phyloP scores from a whole-genome alignment of 2,113 vertebrate species.

The Euleptes europaea region DNA sequence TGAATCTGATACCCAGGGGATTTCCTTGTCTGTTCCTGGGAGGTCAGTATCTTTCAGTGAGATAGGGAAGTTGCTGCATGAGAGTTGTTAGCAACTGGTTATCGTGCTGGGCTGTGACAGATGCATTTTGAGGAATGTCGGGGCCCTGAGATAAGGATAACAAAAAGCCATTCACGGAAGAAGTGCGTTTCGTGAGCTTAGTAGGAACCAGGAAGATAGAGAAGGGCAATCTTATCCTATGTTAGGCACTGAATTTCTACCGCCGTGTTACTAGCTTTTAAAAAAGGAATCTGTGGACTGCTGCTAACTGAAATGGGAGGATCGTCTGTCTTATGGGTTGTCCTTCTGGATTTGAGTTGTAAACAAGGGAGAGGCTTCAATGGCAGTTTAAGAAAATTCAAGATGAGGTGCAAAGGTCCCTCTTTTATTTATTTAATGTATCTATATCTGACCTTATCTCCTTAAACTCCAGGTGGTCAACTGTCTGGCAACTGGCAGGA shows the following conservation, averaged over 20 bases:
- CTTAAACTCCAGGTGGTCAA: too few species aligned
- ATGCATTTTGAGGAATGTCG: slow-evolving; percentile 65
- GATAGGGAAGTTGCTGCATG: slow-evolving; percentile 59
- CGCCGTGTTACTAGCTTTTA: neutral
- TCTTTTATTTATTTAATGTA: neutral
- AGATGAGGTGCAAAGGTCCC: neutral
- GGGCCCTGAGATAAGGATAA: slow-evolving; percentile 66
- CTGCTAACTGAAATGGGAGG: slow-evolving; percentile 19
- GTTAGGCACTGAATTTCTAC: slow-evolving; percentile 32
- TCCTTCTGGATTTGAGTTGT: neutral
- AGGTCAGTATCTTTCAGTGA: slow-evolving; percentile 56
- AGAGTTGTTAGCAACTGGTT: slow-evolving; percentile 55
- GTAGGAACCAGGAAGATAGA: slow-evolving; percentile 52
- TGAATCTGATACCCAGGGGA: slow-evolving; percentile 59
- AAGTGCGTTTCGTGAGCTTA: slow-evolving; percentile 39
- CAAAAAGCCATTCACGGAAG: slow-evolving; percentile 59
- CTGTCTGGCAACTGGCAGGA: too few species aligned
- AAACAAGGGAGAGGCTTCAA: neutral
- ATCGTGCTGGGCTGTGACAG: slow-evolving; percentile 64
- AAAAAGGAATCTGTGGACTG: slow-evolving; percentile 35
- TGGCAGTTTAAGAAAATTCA: neutral
- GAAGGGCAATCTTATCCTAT: slow-evolving; percentile 31
- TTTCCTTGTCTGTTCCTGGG: slow-evolving; percentile 63
- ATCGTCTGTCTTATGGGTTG: neutral
- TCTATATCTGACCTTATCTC: too few species aligned